Conservation (phyloP, 2,797 vertebrate genomes). For the Myoxocephalus aenaeus region DNA sequence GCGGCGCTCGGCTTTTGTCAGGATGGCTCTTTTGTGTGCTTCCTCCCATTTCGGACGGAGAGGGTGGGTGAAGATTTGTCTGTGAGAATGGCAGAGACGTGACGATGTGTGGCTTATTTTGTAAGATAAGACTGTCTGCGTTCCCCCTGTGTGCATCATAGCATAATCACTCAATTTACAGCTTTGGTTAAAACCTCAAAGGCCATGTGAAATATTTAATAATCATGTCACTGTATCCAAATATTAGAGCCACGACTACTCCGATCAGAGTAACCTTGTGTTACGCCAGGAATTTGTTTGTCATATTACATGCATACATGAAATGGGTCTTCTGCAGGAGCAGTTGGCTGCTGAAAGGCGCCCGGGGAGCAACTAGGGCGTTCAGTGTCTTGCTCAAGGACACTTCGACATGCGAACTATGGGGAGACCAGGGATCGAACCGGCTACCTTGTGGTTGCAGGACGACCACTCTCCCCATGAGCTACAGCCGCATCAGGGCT, state of each 20-base stretch:
- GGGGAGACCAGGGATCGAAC: no score
- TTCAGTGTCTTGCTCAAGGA: no score
- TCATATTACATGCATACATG: no score
- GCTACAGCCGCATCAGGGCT: constrained; percentile 13
- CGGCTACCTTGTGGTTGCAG: no score
- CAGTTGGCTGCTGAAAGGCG: no score
- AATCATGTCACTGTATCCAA: constrained; percentile 34
- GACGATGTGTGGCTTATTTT: not conserved
- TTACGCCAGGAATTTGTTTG: constrained; percentile 14
- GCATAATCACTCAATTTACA: constrained; percentile 12
- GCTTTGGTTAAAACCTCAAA: constrained; percentile 29
- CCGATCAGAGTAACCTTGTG: constrained; percentile 22
- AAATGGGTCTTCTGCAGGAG: no score
- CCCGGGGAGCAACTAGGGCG: no score
- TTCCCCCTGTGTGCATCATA: not conserved
- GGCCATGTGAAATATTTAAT: constrained; percentile 17
- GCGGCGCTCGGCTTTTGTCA: constrained; percentile 34
- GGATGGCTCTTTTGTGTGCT: constrained; percentile 24
- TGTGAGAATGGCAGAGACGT: not conserved
- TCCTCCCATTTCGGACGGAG: constrained; percentile 21
- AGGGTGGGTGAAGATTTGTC: constrained; percentile 8
- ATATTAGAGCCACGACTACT: not conserved
- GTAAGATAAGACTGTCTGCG: not conserved
- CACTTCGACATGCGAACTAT: no score
- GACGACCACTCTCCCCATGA: no score